These are phyloP conservation scores for Prosopocoilus inquinatus DNA, from an alignment of 2,888 invertebrate species.

Conservation along the genomic window DNA sequence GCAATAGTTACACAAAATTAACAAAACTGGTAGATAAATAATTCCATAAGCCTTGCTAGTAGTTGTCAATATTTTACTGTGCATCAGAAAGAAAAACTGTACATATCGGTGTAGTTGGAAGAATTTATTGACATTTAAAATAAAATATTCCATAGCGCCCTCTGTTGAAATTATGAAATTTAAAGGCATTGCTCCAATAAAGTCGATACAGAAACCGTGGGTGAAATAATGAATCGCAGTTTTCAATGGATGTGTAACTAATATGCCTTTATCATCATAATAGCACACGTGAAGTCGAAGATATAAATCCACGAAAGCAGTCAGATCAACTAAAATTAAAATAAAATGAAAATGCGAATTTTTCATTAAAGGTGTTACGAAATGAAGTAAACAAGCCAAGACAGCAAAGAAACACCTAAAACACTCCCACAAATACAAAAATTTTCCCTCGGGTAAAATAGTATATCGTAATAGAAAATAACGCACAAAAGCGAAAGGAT, in stretches of 20 bases:
- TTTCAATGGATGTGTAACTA: constrained; percentile 26
- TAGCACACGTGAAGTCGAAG: constrained; percentile 28
- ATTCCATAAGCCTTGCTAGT: constrained; percentile 7
- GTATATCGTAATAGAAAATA: constrained; percentile 21
- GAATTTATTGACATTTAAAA: constrained; percentile 13
- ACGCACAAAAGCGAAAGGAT: constrained; percentile 18
- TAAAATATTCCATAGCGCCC: neutral
- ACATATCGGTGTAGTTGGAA: constrained; percentile 16
- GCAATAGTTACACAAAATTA: constrained; percentile 13
- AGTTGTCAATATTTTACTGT: constrained; percentile 9
- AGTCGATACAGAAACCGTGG: constrained; percentile 21
- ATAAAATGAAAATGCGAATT: neutral
- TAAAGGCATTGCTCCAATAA: constrained; percentile 18
- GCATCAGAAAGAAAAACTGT: constrained; percentile 7
- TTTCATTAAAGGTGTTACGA: neutral
- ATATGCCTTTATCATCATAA: constrained; percentile 22
- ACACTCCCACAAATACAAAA: constrained; percentile 24
- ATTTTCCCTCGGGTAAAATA: constrained; percentile 24
- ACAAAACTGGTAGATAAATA: constrained; percentile 11
- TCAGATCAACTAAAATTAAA: constrained; percentile 17
- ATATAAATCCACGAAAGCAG: constrained; percentile 25
- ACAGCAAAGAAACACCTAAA: constrained; percentile 21
- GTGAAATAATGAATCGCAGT: constrained; percentile 26
- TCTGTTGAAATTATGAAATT: constrained; percentile 3
- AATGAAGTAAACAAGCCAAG: constrained; percentile 13